Evolutionary conservation across 92 coral and sea anemone genomes (phyloP), one percentile per base, ranked within the genome.

Genomic region (Palythoa caribaeorum): DNA sequence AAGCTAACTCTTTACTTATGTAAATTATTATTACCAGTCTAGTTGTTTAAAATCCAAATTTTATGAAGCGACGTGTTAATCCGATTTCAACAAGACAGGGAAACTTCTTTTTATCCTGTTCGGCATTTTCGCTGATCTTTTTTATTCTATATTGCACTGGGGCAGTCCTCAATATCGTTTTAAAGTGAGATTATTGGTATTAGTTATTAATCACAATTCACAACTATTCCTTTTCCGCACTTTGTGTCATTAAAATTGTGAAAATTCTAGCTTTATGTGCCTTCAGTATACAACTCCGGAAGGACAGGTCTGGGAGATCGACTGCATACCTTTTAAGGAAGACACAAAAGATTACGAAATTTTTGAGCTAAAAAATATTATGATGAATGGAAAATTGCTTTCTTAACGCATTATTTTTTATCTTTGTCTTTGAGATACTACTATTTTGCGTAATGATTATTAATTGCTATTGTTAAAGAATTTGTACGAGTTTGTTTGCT

Each of bases 1-100:
- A 88, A 83, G 87, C 85, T 76, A 69, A 60, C 38, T 57, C 80
- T 83, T 77, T 88, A 38, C 71, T 68, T 88, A 91, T 91, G 93
- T 66, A 87, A 88, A 91, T 88, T 76, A 59, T 83, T 53, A 80
- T 83, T 78, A 77, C 79, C 47, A 55, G 75, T 59, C 37, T 77
- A 79, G 70, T 71, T 85, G 20, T n/a, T 80, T 63, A 83, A 70
- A 38, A 71, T 77, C 71, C 71, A 84, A 66, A 15, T 40, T 65
- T 66, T 53, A 80, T 40, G 76, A 48, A 35, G 73, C 73, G 17
- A 71, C 19, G 19, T 0, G 1, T 40, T 68, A 81, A 48, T 21
- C 63, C 65, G 38, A 52, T 71, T 81, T 48, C 63, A 80, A 53
- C 38, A 28, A 37, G 19, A 37, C 57, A 14, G 37, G 5, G n/a